Evolutionary conservation across 2,113 vertebrate genomes (phyloP).

Genomic region (Lagopus leucura): DNA sequence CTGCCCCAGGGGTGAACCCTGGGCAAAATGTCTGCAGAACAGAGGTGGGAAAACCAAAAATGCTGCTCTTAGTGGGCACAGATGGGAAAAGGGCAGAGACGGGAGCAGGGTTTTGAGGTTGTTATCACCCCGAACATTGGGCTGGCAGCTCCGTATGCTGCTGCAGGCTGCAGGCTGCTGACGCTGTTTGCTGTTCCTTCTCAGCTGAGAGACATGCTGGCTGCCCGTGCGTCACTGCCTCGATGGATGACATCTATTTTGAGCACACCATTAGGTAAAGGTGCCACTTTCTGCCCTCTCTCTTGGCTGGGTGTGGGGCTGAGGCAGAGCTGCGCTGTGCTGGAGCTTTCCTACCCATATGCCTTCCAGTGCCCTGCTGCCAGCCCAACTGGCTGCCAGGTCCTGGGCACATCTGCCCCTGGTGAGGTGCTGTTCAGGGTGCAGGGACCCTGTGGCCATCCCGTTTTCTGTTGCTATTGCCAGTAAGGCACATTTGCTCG

Average conservation of each 20-base stretch:
- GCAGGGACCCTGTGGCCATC: not conserved
- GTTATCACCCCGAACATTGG: not conserved
- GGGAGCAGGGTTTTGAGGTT: not conserved
- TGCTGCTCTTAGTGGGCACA: rapidly evolving
- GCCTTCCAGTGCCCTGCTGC: not conserved
- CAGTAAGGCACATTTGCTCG: not conserved
- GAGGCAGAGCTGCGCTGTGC: not conserved
- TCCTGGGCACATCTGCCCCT: rapidly evolving
- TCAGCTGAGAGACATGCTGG: slow-evolving; percentile 92
- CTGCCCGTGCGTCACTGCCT: slow-evolving; percentile 92
- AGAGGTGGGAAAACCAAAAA: not conserved
- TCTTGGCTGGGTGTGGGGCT: not conserved
- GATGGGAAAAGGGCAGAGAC: not conserved
- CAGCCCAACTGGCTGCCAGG: not conserved
- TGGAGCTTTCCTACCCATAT: not conserved
- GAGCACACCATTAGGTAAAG: slow-evolving; percentile 93
- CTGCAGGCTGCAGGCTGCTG: not conserved
- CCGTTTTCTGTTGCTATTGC: rapidly evolving
- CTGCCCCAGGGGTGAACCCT: not conserved
- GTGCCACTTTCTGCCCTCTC: rapidly evolving
- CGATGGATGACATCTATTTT: slow-evolving; percentile 96
- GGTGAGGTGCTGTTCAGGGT: not conserved
- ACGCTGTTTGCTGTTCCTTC: slow-evolving; percentile 39
- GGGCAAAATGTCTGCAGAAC: not conserved
- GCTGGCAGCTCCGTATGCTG: not conserved